A percentile compares a stretch with the other conserved stretches of the same genome.
Conservation (phyloP, 2,888 invertebrate species). For the Cancer borealis region DNA sequence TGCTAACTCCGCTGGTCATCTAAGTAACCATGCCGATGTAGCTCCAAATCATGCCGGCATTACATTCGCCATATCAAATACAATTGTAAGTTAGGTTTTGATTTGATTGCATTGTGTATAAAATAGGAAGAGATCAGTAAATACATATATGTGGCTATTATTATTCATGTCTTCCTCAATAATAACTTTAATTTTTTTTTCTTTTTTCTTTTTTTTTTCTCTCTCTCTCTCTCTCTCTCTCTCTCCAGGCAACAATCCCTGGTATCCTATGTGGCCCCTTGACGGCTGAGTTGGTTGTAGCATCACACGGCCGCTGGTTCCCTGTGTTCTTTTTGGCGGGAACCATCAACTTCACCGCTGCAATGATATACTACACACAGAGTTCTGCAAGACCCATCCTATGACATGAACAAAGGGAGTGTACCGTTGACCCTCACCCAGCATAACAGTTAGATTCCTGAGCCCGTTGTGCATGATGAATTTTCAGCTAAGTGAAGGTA, state of each 20-base stretch:
- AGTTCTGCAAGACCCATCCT: conserved; percentile 85
- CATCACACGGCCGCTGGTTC: conserved; percentile 87
- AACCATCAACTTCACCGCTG: conserved; percentile 86
- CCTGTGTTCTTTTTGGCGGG: conserved; percentile 88
- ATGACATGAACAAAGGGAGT: conserved; percentile 78
- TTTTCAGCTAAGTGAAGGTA: too few species aligned
- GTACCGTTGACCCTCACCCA: too few species aligned
- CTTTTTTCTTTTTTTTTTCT: too few species aligned
- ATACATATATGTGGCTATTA: too few species aligned
- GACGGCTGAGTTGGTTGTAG: conserved; percentile 87
- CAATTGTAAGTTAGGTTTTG: conserved; percentile 82
- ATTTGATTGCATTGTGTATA: neutral
- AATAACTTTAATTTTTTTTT: too few species aligned
- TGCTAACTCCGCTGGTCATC: conserved; percentile 88
- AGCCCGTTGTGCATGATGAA: too few species aligned
- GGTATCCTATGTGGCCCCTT: conserved; percentile 88
- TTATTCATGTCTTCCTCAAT: too few species aligned
- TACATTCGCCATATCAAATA: conserved; percentile 88
- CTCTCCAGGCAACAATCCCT: conserved; percentile 86
- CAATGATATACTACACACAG: conserved; percentile 87
- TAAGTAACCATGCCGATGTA: conserved; percentile 89
- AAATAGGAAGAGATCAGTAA: neutral
- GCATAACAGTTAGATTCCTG: too few species aligned
- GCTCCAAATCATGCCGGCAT: conserved; percentile 89
- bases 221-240: too few species aligned